phyloP scores from a whole-genome alignment of 2,888 invertebrate species.

The Plutella xylostella region DNA sequence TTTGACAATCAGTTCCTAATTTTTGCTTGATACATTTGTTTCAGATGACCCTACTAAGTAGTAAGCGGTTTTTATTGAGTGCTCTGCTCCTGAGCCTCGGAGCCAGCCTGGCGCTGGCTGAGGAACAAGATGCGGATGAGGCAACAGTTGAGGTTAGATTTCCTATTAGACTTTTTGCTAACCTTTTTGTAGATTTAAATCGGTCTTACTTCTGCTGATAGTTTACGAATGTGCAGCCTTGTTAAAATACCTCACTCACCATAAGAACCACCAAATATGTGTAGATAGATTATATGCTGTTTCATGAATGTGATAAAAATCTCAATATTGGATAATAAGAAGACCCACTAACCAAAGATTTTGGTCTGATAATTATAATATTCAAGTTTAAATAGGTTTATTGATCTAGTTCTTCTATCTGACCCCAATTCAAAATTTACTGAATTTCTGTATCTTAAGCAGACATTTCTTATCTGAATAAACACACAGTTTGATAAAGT shows the following conservation, averaged over 20 bases:
- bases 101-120: slow-evolving; percentile 27
- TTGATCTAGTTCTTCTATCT: too few species aligned
- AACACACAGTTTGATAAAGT: not conserved
- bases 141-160: slow-evolving; percentile 54
- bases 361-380: too few species aligned
- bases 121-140: slow-evolving; percentile 35
- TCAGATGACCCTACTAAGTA: slow-evolving; percentile 52
- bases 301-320: not conserved
- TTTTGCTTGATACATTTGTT: slow-evolving; percentile 21
- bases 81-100: slow-evolving; percentile 38
- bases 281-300: too few species aligned
- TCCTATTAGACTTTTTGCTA: not conserved
- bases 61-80: slow-evolving; percentile 33
- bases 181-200: not conserved
- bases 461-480: not conserved
- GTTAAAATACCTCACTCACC: too few species aligned
- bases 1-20: slow-evolving; percentile 12
- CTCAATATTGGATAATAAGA: not conserved
- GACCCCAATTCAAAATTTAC: too few species aligned
- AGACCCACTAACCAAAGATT: not conserved
- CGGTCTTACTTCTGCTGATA: too few species aligned
- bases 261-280: too few species aligned
- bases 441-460: not conserved
- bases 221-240: not conserved
- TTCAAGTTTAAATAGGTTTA: too few species aligned